Evolutionary conservation across 2,888 invertebrate genomes (phyloP), one percentile per base, ranked within the genome.

Genomic region (Embidobia sp.): DNA sequence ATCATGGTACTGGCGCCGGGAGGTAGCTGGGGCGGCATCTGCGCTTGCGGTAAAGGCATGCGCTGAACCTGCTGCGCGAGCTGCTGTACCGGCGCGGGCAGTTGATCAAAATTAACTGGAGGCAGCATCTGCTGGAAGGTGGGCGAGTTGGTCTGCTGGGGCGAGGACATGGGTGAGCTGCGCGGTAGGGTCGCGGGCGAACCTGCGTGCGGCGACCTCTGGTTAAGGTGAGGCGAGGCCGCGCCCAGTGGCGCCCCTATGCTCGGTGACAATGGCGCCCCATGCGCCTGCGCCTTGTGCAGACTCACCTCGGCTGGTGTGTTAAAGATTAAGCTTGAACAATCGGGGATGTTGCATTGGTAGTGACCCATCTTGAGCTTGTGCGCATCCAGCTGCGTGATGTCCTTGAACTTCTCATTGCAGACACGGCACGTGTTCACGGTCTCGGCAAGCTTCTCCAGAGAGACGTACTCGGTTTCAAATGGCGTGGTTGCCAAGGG

Each of bases 381-480:
- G 78, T 93, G 93, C 6, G 91, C 91, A 33, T 93, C 92, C 29
- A 93, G 82, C 22, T 92, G 87, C 0, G 91, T 88, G 37, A 91
- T 88, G 76, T 91, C 91, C 10, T 92, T 92, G 84, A 92, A 93
- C 72, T 92, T 91, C 22, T 92, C 92, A 79, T 92, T 92, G 84
- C 93, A 93, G 1, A 92, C 90, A 5, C 93, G 91, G 83, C 93
- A 93, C 0, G 92, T 91, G 70, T 91, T 92, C 55, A 92, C 91
- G 0, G 92, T 92, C 0, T 90, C 90, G 0, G 93, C 93, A 79
- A 93, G 87, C 19, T 91, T 92, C 72, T 93, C 93, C 74, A 93
- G 87, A 0, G 93, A 93, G 77, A 93, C 93, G 81, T 93, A 93
- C 88, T 93, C 93, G 72, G 92, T 93, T 69, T 89, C 89, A 3